These are phyloP conservation scores for Eulemur coronatus DNA, from an alignment of 2,797 vertebrate genomes.

Conservation along the genomic window DNA sequence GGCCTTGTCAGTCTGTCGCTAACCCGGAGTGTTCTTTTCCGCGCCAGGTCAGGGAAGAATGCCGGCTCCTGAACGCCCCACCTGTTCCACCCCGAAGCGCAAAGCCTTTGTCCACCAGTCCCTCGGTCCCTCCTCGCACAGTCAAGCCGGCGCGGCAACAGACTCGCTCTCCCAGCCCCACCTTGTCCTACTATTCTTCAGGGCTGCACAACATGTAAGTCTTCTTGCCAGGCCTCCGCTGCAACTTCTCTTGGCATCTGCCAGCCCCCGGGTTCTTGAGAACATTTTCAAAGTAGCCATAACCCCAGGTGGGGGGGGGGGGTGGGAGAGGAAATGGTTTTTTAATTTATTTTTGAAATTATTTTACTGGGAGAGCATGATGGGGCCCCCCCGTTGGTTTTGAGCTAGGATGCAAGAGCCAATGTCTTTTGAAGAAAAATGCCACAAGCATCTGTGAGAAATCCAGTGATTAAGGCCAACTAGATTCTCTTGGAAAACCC, in stretches of 20 bases:
- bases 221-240: background rate
- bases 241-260: background rate
- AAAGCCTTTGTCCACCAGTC: conserved; percentile 90
- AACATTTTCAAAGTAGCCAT: background rate
- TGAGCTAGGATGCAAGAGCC: background rate
- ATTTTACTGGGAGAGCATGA: background rate
- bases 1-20: background rate
- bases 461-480: background rate
- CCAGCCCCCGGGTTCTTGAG: background rate
- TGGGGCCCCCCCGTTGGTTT: background rate
- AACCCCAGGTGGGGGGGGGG: no score
- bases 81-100: conserved; percentile 95
- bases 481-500: background rate
- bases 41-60: conserved; percentile 96
- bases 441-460: background rate
- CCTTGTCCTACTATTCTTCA: conserved; percentile 98
- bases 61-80: conserved; percentile 96
- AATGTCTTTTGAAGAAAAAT: background rate
- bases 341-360: background rate
- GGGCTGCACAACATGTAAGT: conserved; percentile 98
- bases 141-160: conserved; percentile 90
- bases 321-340: background rate
- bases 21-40: conserved; percentile 73
- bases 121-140: conserved; percentile 89
- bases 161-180: conserved; percentile 96